Percentiles rank a stretch among this genome's conserved stretches.
Conservation (phyloP, 2,797 vertebrate species). For the Melanotaenia boesemani region DNA sequence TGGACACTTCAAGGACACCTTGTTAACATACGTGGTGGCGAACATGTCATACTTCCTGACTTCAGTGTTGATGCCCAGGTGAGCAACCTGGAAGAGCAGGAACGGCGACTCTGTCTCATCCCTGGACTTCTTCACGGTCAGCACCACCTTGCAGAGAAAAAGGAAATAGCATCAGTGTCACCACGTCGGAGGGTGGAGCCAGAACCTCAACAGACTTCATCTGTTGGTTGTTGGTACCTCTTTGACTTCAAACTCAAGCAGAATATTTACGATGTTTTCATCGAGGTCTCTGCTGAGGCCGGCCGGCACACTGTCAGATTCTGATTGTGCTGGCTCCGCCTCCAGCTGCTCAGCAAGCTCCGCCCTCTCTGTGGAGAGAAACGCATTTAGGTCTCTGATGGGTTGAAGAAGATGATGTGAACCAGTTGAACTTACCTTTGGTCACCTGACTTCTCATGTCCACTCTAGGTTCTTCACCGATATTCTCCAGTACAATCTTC, state of each 20-base stretch:
- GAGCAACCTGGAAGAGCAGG: constrained; percentile 85
- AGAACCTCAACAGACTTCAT: not conserved
- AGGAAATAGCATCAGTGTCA: not conserved
- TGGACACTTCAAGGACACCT: constrained; percentile 87
- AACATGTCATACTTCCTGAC: constrained; percentile 86
- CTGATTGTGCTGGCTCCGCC: not conserved
- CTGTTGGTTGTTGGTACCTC: constrained; percentile 80
- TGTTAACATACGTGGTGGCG: constrained; percentile 89
- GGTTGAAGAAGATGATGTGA: not conserved
- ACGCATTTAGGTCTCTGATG: not conserved
- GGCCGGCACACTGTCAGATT: not conserved
- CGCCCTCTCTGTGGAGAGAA: constrained; percentile 58
- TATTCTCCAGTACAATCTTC: constrained; percentile 92
- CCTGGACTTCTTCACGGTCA: constrained; percentile 87
- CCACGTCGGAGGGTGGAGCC: not conserved
- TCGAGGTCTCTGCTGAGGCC: constrained; percentile 33
- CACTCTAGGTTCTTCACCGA: constrained; percentile 82
- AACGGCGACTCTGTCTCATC: constrained; percentile 81
- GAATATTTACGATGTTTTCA: constrained; percentile 85
- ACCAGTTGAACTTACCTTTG: constrained; percentile 73
- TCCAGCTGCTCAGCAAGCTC: constrained; percentile 51
- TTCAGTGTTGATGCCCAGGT: constrained; percentile 89
- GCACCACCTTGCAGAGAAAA: constrained; percentile 79
- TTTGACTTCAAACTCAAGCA: constrained; percentile 93
- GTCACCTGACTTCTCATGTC: constrained; percentile 62